A percentile compares a stretch with the other conserved stretches of the same genome.
phyloP scores from a whole-genome alignment of 2,797 vertebrate species.

The Pangasius krempfi region DNA sequence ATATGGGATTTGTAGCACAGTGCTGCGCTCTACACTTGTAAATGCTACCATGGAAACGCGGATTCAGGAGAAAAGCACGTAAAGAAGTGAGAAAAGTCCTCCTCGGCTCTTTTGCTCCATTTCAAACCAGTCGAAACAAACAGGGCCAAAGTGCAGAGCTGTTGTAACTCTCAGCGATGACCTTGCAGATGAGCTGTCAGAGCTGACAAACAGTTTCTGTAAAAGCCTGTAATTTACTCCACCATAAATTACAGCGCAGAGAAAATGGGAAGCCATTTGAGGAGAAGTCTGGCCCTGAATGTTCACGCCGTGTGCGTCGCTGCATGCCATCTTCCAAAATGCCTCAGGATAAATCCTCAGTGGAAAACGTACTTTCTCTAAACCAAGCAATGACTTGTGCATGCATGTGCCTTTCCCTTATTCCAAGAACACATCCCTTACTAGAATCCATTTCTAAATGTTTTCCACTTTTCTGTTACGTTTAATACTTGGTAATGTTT shows the following conservation, averaged over 20 bases:
- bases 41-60: constrained; percentile 1
- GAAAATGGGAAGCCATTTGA: not conserved
- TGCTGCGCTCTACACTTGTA: no score
- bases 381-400: not conserved
- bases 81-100: constrained; percentile 1
- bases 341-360: not conserved
- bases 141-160: not conserved
- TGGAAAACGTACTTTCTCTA: not conserved
- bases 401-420: not conserved
- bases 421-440: not conserved
- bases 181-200: not conserved
- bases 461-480: not conserved
- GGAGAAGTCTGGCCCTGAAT: not conserved
- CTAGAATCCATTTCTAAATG: not conserved
- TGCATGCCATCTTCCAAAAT: not conserved
- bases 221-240: not conserved
- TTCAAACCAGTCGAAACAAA: not conserved
- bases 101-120: not conserved
- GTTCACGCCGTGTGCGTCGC: not conserved
- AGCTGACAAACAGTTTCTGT: not conserved
- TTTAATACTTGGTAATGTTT: not conserved
- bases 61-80: not conserved
- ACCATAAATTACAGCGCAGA: not conserved
- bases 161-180: not conserved
- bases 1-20: not conserved